phyloP scores from a whole-genome alignment of 2,888 invertebrate species.

The Eupithecia pulchellata region DNA sequence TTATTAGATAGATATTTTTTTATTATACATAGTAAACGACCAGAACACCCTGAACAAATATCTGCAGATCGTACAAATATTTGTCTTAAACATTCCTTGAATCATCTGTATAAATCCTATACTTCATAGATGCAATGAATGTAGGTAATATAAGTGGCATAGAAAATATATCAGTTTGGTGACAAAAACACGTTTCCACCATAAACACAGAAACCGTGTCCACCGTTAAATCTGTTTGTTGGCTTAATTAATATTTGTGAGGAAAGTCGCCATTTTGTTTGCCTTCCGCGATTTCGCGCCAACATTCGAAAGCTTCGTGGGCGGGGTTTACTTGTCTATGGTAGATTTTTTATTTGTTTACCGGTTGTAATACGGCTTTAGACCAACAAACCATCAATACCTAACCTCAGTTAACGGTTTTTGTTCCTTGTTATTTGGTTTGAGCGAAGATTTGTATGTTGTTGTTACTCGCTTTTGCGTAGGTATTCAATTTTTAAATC shows the following conservation, averaged over 20 bases:
- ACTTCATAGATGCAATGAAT: neutral
- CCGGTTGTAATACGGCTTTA: neutral
- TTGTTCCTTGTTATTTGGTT: neutral
- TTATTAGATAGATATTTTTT: no score
- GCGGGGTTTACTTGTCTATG: constrained; percentile 40
- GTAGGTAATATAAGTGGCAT: constrained; percentile 25
- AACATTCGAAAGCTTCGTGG: constrained; percentile 47
- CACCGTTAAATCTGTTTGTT: constrained; percentile 48
- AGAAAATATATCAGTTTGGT: constrained; percentile 40
- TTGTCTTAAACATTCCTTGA: no score
- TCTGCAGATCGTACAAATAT: no score
- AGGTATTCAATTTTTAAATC: neutral
- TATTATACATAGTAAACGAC: no score
- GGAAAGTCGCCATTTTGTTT: constrained; percentile 52
- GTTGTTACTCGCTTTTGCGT: neutral
- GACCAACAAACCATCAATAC: neutral
- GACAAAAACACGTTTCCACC: constrained; percentile 37
- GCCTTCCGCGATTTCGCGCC: constrained; percentile 51
- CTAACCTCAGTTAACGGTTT: neutral
- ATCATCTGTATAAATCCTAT: neutral
- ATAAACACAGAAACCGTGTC: constrained; percentile 46
- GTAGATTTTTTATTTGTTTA: constrained; percentile 21
- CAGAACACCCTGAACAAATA: no score
- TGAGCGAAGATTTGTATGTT: neutral
- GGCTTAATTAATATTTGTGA: constrained; percentile 51